These are phyloP conservation scores for Diachasma alloeum DNA, from an alignment of 1,140 invertebrate species.

Conservation along the genomic window DNA sequence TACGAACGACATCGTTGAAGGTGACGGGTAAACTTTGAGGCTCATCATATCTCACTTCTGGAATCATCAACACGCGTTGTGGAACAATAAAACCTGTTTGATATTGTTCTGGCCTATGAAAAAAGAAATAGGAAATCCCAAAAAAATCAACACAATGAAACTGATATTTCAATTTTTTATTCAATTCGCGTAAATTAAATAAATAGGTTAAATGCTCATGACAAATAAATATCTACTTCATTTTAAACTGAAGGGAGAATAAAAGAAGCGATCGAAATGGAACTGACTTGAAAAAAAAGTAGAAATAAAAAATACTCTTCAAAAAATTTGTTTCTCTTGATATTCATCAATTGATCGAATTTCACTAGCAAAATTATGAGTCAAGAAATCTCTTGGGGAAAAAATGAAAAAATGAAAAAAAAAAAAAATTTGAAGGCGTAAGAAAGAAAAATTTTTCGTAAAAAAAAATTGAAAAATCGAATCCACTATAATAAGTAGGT, in stretches of 20 bases:
- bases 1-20: not conserved
- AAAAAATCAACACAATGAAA: not conserved
- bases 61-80: not conserved
- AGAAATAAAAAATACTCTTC: no score
- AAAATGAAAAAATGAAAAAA: no score
- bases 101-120: conserved; percentile 15
- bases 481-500: not conserved
- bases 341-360: no score
- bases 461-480: no score
- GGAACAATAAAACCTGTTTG: not conserved
- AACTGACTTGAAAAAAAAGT: no score
- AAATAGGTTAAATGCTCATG: no score
- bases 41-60: not conserved
- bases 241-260: not conserved
- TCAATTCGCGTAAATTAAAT: no score
- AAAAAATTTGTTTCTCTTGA: not conserved
- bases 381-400: not conserved
- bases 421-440: no score
- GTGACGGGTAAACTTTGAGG: not conserved
- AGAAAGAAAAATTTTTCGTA: no score
- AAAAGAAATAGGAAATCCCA: conserved; percentile 16
- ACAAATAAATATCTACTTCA: no score
- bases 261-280: no score
- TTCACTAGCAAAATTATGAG: not conserved
- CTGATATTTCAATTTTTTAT: not conserved